phyloP scores from a whole-genome alignment of 2,113 vertebrate genomes.

The Coptodon bakossiorum region DNA sequence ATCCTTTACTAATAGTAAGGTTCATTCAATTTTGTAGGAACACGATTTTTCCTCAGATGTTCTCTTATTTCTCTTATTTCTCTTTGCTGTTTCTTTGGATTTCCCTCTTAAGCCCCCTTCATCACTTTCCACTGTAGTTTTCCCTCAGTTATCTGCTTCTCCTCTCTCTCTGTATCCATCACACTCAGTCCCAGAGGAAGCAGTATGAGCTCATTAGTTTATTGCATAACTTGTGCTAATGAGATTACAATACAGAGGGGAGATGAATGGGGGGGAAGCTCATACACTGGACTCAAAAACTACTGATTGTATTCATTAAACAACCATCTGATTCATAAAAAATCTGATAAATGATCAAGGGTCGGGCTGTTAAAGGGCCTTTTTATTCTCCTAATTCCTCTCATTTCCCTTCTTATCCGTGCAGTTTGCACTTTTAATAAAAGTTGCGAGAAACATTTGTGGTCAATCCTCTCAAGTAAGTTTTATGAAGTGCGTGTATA shows the following conservation, averaged over 20 bases:
- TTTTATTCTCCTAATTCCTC: background rate
- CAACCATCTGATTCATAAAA: background rate
- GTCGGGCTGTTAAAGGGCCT: background rate
- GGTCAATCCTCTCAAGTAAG: background rate
- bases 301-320: background rate
- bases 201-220: slow-evolving; percentile 20
- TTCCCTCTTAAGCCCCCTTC: background rate
- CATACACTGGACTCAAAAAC: background rate
- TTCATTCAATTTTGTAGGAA: background rate
- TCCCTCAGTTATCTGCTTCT: background rate
- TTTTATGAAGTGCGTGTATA: background rate
- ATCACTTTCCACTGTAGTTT: background rate
- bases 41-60: background rate
- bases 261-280: slow-evolving; percentile 1
- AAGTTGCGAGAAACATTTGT: background rate
- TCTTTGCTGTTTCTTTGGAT: background rate
- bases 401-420: background rate
- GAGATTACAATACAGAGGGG: slow-evolving; percentile 29
- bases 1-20: background rate
- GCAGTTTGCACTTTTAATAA: background rate
- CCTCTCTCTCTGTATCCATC: background rate
- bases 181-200: background rate
- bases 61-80: background rate
- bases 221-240: slow-evolving; percentile 39
- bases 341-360: background rate